Conservation (phyloP, 2,113 vertebrate genomes). For the Xenopus tropicalis region UCB_Xtro_10.0 CM004445.2:87155001-87155500, state of each 20-base stretch:
- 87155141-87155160: not conserved
- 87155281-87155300: constrained; percentile 90
- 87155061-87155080: no score
- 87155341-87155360: no score
- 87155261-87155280: constrained; percentile 83
- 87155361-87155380: not conserved
- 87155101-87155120: no score
- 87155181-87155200: not conserved
- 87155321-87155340: no score
- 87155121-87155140: not conserved
- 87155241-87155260: constrained; percentile 89
- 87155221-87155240: constrained; percentile 94
- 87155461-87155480: no score
- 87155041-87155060: no score
- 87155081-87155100: no score
- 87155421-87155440: no score
- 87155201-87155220: constrained; percentile 50
- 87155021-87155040: no score
- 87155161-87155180: not conserved
- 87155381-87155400: not conserved
- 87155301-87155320: constrained; percentile 12
- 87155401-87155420: not conserved
- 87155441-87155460: no score
- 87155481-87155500: no score
- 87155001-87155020: no score